These are phyloP conservation scores for Drosophila melanocephala DNA, from an alignment of 2,888 invertebrate species.

Conservation along the genomic window DNA sequence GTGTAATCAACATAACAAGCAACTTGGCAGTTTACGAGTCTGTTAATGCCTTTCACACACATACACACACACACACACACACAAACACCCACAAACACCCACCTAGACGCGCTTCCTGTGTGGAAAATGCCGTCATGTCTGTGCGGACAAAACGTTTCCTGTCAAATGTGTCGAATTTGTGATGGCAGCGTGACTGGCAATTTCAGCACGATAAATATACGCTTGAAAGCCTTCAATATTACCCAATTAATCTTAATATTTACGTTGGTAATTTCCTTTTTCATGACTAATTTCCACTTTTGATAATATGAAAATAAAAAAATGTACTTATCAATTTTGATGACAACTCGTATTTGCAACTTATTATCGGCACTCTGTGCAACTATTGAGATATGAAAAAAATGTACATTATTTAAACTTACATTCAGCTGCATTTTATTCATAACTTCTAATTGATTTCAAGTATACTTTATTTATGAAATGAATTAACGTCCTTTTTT, in stretches of 20 bases:
- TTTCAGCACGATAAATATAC: constrained; percentile 1
- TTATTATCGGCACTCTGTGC: background rate
- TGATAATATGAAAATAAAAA: background rate
- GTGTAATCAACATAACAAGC: constrained; percentile 80
- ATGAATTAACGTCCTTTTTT: background rate
- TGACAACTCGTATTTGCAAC: background rate
- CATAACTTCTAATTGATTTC: background rate
- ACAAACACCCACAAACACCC: constrained; percentile 38
- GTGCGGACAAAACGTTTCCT: constrained; percentile 70
- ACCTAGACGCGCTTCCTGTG: constrained; percentile 76
- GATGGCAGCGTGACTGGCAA: constrained; percentile 36
- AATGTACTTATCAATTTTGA: background rate
- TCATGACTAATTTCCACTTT: background rate
- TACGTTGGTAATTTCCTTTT: background rate
- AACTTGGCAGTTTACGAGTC: constrained; percentile 78
- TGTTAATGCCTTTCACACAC: constrained; percentile 69
- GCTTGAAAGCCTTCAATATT: background rate
- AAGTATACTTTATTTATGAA: background rate
- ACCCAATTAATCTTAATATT: background rate
- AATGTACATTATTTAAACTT: background rate
- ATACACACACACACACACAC: constrained; percentile 28
- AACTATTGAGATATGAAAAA: background rate
- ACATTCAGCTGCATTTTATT: background rate
- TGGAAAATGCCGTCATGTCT: constrained; percentile 59
- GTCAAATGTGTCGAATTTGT: constrained; percentile 65